Conservation (phyloP, 2,113 vertebrate species). For the Actinemys pallida region DNA sequence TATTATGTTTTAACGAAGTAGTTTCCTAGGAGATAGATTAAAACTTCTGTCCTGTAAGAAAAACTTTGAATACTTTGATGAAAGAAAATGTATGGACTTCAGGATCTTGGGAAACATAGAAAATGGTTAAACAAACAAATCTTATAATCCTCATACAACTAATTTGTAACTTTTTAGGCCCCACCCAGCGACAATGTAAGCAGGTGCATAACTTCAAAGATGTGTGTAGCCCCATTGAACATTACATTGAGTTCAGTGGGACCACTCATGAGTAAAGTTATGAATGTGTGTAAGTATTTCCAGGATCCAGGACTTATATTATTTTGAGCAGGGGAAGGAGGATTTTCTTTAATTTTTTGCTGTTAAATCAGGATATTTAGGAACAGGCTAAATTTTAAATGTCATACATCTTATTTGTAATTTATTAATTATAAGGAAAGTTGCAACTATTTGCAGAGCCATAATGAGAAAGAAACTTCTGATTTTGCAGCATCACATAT, state of each 20-base stretch:
- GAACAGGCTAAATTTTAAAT: not conserved
- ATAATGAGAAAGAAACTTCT: slow-evolving; percentile 41
- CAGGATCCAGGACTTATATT: not conserved
- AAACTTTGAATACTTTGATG: not conserved
- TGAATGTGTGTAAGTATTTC: not conserved
- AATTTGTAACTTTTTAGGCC: not conserved
- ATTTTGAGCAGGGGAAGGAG: not conserved
- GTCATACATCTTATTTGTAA: slow-evolving; percentile 3
- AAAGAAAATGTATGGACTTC: not conserved
- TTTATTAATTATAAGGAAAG: slow-evolving; percentile 18
- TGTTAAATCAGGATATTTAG: not conserved
- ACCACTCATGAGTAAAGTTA: not conserved
- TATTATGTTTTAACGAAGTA: not conserved
- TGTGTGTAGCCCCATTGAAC: not conserved
- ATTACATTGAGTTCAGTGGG: not conserved
- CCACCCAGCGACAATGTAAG: not conserved
- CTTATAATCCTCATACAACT: not conserved
- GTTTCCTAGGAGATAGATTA: not conserved
- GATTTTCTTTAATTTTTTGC: not conserved
- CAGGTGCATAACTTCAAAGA: not conserved
- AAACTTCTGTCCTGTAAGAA: not conserved
- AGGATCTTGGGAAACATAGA: not conserved
- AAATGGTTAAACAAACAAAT: not conserved
- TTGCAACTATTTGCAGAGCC: slow-evolving; percentile 6
- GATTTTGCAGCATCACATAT: slow-evolving; percentile 14